Evolutionary conservation across 2,797 vertebrate genomes (phyloP), one percentile per base, ranked within the genome.

Genomic region (Poeciliopsis presidionis): DNA sequence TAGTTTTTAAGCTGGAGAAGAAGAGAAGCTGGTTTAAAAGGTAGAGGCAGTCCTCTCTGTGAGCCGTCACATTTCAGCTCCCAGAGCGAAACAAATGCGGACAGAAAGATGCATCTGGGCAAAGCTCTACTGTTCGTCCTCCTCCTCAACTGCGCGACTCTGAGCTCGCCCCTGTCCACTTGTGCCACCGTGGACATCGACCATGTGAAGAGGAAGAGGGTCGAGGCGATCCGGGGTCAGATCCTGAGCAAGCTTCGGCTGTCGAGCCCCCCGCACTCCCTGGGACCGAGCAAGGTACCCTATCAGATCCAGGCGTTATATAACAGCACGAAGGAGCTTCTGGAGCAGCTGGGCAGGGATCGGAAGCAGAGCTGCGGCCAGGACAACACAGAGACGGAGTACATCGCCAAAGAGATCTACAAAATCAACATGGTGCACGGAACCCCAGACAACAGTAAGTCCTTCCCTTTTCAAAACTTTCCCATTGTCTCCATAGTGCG

Each of bases 331-430:
- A 95, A 96, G 90, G 96, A 98, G 90, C 95, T 98, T 74, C 95
- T 98, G 88, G 96, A 98, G 86, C 96, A 97, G 95, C 95, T 97
- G 84, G 93, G 96, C 46, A 95, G 94, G 83, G 90, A 94, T 45
- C 91, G 95, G 74, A 94, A 93, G 84, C 96, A 97, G 59, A 95
- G 95, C 88, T 98, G 97, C 89, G 92, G 96, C 41, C 96, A 96
- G 87, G 97, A 97, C 90, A 96, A 96, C 95, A 96, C 96, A 2
- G 97, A 97, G 92, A 96, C 96, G 13, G 97, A 97, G 84, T 98
- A 98, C 92, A 98, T 97, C 82, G 97, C 97, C 94, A 98, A 98
- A 90, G 97, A 98, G 93, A 96, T 98, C 87, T 94, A 97, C 92
- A 97, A 97, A 89, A 96, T 98, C 95, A 97, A 96, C 95, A 97